A percentile compares a stretch with the other conserved stretches of the same genome.
Conservation (phyloP, 2,888 invertebrate genomes). For the Scaptodrosophila latifasciaeformis region DNA sequence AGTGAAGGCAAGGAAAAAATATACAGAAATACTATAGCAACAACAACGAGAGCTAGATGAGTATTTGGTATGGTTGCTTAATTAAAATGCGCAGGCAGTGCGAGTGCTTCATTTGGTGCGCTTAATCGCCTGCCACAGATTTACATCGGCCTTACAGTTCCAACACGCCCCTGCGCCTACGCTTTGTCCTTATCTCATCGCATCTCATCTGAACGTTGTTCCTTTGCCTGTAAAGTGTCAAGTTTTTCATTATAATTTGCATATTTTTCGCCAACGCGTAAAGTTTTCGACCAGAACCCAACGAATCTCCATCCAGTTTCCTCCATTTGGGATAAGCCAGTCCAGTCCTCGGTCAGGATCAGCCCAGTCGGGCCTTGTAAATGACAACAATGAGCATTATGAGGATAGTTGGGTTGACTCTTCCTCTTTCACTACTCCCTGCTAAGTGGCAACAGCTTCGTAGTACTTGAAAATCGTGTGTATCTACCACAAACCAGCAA, state of each 20-base stretch:
- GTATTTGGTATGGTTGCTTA: constrained; percentile 53
- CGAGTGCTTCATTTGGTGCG: constrained; percentile 63
- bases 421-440: neutral
- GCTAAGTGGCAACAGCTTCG: constrained; percentile 4
- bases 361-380: constrained; percentile 30
- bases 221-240: constrained; percentile 70
- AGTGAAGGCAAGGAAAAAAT: no score
- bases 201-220: constrained; percentile 23
- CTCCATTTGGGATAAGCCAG: neutral
- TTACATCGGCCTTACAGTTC: constrained; percentile 40
- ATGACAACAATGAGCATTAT: constrained; percentile 67
- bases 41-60: constrained; percentile 9
- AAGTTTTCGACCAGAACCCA: constrained; percentile 43
- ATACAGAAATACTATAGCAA: constrained; percentile 21
- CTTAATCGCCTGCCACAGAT: constrained; percentile 62
- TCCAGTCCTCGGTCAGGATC: neutral
- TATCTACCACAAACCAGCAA: constrained; percentile 16
- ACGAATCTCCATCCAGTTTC: neutral
- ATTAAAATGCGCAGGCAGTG: constrained; percentile 64
- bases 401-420: constrained; percentile 13
- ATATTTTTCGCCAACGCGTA: constrained; percentile 67
- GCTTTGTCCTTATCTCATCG: neutral
- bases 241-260: constrained; percentile 73
- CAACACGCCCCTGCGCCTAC: neutral
- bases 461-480: neutral